A percentile compares a stretch with the other conserved stretches of the same genome.
phyloP scores from a whole-genome alignment of 2,888 invertebrate genomes.

The Leptothorax acervorum region DNA sequence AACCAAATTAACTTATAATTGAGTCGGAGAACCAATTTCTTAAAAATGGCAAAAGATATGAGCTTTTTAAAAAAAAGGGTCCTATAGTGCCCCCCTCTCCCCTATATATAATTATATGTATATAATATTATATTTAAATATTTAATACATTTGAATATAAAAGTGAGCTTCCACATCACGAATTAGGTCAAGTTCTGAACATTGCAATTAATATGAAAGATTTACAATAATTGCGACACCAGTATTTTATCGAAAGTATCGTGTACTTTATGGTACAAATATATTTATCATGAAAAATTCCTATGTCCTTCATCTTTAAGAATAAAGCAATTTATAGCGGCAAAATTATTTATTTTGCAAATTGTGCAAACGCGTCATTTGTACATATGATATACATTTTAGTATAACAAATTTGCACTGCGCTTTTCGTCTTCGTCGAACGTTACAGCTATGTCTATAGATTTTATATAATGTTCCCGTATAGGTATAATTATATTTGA shows the following conservation, averaged over 20 bases:
- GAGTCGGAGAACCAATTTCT: no score
- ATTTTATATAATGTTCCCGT: not conserved
- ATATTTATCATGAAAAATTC: not conserved
- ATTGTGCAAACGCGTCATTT: not conserved
- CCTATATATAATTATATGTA: no score
- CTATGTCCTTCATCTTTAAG: not conserved
- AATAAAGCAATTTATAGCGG: not conserved
- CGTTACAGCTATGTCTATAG: not conserved
- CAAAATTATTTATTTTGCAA: not conserved
- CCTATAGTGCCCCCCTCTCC: no score
- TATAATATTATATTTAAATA: not conserved
- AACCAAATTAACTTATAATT: no score
- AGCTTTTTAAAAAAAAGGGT: no score
- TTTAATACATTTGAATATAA: not conserved
- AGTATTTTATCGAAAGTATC: not conserved
- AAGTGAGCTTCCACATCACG: not conserved
- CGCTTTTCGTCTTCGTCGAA: not conserved
- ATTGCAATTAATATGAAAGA: not conserved
- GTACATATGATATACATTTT: not conserved
- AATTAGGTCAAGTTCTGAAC: not conserved
- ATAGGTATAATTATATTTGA: slow-evolving; percentile 28
- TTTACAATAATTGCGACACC: not conserved
- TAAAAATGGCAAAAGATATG: no score
- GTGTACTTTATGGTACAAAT: not conserved
- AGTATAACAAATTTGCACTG: not conserved